Base-by-base conservation (phyloP, 2,113 vertebrate genomes). In the Pituophis catenifer region DNA sequence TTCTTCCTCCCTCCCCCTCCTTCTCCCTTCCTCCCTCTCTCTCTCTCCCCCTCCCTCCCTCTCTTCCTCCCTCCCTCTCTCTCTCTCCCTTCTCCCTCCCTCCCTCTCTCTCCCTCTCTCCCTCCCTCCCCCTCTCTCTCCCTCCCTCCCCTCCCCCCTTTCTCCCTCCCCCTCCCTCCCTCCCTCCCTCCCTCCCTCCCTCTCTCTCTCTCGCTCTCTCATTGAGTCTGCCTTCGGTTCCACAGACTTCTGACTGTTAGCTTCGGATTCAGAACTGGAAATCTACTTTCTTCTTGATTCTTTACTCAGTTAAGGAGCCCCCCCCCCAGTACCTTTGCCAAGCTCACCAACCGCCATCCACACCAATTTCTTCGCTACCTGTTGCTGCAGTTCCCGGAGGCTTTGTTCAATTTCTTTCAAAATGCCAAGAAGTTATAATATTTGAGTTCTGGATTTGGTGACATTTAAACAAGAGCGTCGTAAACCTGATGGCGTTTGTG, bases 401-500 rank as follows among this genome's bases (percentile, higher is more conserved):
- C 2, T 70, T 54, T 19, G 10, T 62, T 58, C 58, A 88, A 88
- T 92, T 92, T 88, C 91, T 92, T 29, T 54, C 5, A 88, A 92
- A 92, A 92, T 92, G 91, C 86, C 91, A 92, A 33, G 85, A 24
- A 65, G 29, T 62, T 92, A 53, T 88, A 21, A 62, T 92, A 38
- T 62, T 65, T 62, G 29, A 92, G 57, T 53, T n/a, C 86, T 8
- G 21, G 58, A 53, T 92, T 53, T 59, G 1, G 50, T 92, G 91
- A 92, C 91, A 92, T 92, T 92, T 92, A 92, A 62, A 88, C 91
- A 92, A 88, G 85, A 88, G 57, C 48, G 0, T 24, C 88, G 52
- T 33, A 70, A 92, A 88, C 59, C 29, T n/a, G 48, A 65, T 26
- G 5, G 9, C 33, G 0, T 9, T 48, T 5, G 2, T 52, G 26